A percentile compares a stretch with the other conserved stretches of the same genome.
These are phyloP conservation scores for Bombus pascuorum DNA, from an alignment of 1,140 invertebrate genomes.

Conservation along the genomic window DNA sequence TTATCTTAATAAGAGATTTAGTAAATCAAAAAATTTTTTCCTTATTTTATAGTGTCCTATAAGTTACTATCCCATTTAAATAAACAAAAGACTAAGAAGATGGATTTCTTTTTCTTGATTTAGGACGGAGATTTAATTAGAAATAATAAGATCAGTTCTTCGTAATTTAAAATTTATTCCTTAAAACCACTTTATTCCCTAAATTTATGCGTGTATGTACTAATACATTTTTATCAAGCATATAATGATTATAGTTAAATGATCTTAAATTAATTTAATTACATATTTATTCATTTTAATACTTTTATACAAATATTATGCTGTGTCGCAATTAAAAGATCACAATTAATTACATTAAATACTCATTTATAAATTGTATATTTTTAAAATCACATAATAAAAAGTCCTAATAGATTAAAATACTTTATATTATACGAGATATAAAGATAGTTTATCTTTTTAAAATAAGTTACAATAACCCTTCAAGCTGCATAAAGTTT, in stretches of 20 bases:
- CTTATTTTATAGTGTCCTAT: too few relatives aligned
- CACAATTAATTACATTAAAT: neutral
- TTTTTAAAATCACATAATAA: neutral
- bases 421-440: neutral
- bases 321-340: neutral
- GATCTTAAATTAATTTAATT: neutral
- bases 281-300: neutral
- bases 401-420: neutral
- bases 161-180: neutral
- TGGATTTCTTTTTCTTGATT: too few relatives aligned
- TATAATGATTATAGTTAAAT: neutral
- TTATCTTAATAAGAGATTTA: too few relatives aligned
- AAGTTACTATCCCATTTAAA: too few relatives aligned
- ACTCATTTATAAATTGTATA: neutral
- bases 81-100: neutral
- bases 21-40: too few relatives aligned
- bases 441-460: constrained; percentile 19
- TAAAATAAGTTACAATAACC: neutral
- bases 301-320: neutral
- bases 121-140: neutral
- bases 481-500: neutral
- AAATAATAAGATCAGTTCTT: neutral
- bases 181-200: neutral
- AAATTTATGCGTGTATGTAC: neutral
- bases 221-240: neutral